These are phyloP conservation scores for Laothoe populi DNA, from an alignment of 2,888 invertebrate species.

Conservation along the genomic window DNA sequence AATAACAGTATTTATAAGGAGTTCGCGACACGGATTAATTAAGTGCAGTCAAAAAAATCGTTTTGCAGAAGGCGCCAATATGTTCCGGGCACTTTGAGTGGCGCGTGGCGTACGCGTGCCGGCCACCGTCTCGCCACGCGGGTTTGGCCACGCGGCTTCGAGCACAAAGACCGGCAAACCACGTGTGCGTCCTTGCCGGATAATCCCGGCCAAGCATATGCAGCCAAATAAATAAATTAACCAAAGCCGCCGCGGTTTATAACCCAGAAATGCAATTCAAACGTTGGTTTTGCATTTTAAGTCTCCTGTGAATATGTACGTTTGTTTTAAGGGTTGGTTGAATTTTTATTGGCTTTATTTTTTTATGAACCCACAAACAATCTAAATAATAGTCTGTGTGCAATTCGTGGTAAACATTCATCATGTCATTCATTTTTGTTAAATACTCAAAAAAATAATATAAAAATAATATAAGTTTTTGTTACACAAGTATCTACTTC, in stretches of 20 bases:
- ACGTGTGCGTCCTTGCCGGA: conserved; percentile 56
- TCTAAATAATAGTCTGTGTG: not conserved
- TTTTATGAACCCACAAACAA: no score
- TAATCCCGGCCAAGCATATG: conserved; percentile 72
- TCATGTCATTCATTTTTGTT: no score
- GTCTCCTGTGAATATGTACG: conserved; percentile 59
- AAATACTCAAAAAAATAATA: no score
- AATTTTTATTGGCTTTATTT: not conserved
- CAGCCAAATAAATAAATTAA: conserved; percentile 82
- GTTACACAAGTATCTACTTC: no score
- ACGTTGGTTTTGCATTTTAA: conserved; percentile 55
- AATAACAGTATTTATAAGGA: conserved; percentile 27
- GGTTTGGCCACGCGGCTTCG: conserved; percentile 42
- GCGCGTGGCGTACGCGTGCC: conserved; percentile 55
- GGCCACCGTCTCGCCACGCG: conserved; percentile 47
- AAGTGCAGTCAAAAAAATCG: conserved; percentile 75
- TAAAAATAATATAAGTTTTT: no score
- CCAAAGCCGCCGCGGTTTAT: conserved; percentile 58
- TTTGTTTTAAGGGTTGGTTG: not conserved
- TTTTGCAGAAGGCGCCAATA: conserved; percentile 69
- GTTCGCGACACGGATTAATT: conserved; percentile 74
- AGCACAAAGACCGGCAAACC: conserved; percentile 37
- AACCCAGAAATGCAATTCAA: conserved; percentile 45
- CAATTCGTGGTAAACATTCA: no score
- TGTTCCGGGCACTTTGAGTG: conserved; percentile 70